Conservation (phyloP, 2,113 vertebrate genomes). For the Carassius gibelio region DNA sequence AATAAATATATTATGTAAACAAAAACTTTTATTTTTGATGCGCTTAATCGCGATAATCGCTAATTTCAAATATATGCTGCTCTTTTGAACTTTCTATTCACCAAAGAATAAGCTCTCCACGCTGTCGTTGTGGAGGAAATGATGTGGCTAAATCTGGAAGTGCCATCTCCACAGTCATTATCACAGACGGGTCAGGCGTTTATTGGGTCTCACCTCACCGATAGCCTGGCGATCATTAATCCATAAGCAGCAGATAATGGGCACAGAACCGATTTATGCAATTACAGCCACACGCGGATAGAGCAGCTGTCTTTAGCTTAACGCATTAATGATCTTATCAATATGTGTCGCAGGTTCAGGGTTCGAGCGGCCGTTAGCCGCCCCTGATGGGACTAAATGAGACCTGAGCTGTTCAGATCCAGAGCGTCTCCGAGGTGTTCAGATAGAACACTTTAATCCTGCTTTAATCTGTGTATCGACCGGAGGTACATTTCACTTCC, state of each 20-base stretch:
- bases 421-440: constrained; percentile 56
- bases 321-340: constrained; percentile 68
- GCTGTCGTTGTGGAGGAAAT: constrained; percentile 57
- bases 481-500: constrained; percentile 63
- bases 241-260: constrained; percentile 57
- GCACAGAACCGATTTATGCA: constrained; percentile 56
- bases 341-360: constrained; percentile 51
- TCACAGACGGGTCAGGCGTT: constrained; percentile 60
- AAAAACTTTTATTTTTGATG: too few relatives aligned
- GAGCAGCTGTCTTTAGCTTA: constrained; percentile 50
- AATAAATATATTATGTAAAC: too few relatives aligned
- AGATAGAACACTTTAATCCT: constrained; percentile 62
- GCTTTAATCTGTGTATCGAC: constrained; percentile 53
- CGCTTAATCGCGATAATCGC: too few relatives aligned
- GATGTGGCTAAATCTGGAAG: constrained; percentile 61
- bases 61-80: too few relatives aligned
- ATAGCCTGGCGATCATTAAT: constrained; percentile 60
- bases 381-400: constrained; percentile 44
- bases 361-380: constrained; percentile 50
- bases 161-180: constrained; percentile 61
- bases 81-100: too few relatives aligned
- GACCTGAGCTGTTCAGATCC: constrained; percentile 39
- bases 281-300: constrained; percentile 45
- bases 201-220: constrained; percentile 63
- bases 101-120: too few relatives aligned